phyloP scores from a whole-genome alignment of 2,888 invertebrate species.

The Amblyteles armatorius region DNA sequence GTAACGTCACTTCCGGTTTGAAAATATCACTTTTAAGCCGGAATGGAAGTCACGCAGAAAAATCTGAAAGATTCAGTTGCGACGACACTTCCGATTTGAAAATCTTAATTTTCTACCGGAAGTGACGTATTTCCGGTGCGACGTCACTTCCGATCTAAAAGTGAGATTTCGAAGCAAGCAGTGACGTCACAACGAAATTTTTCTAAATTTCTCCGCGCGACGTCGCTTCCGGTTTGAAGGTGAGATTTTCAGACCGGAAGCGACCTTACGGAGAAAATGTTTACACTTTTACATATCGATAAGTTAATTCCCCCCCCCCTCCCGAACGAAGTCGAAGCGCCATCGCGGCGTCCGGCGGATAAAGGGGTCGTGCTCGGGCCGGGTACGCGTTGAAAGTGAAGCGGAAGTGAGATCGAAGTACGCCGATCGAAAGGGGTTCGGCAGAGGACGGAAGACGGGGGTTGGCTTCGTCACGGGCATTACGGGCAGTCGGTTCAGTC shows the following conservation, averaged over 20 bases:
- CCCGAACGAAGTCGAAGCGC: neutral
- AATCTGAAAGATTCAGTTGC: no score
- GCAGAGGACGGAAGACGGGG: constrained; percentile 43
- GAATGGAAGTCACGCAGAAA: no score
- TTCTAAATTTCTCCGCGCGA: no score
- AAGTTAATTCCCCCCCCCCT: neutral
- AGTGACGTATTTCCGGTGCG: no score
- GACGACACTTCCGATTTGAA: no score
- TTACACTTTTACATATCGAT: neutral
- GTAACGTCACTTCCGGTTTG: no score
- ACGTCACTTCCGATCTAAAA: no score
- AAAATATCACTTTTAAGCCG: no score
- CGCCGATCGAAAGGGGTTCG: constrained; percentile 31
- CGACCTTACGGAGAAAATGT: neutral
- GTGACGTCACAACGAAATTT: no score
- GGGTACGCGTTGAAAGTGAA: constrained; percentile 68
- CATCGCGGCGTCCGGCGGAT: neutral
- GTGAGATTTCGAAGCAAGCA: no score
- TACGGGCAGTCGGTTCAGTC: constrained; percentile 39
- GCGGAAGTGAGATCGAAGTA: constrained; percentile 37
- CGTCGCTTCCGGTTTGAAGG: no score
- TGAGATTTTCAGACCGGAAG: neutral
- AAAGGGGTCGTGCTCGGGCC: neutral
- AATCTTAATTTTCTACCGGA: no score
- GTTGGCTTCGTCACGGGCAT: neutral